Percentiles rank a stretch among this genome's conserved stretches.
These are phyloP conservation scores for Scaptomyza pallida DNA, from an alignment of 1,140 invertebrate genomes.

Conservation along the genomic window DNA sequence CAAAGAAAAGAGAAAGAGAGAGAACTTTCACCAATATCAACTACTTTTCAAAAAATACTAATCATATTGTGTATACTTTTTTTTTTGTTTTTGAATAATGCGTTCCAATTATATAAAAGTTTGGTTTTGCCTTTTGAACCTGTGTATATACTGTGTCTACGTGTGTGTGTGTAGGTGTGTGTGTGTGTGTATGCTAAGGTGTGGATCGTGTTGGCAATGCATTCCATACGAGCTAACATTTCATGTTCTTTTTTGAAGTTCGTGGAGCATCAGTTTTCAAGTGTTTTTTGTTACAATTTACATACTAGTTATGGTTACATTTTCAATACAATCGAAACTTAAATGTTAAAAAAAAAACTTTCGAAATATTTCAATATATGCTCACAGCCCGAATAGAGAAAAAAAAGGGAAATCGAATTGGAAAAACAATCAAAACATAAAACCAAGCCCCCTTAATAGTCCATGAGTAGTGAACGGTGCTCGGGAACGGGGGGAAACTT, in stretches of 20 bases:
- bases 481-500: constrained; percentile 19
- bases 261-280: not conserved
- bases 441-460: not conserved
- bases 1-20: not conserved
- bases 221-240: not conserved
- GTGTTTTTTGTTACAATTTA: not conserved
- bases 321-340: too few species aligned
- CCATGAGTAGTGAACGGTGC: not conserved
- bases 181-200: not conserved
- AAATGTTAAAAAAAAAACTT: not conserved
- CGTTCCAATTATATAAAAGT: constrained; percentile 31
- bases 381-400: constrained; percentile 24
- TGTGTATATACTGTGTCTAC: constrained; percentile 9
- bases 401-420: not conserved
- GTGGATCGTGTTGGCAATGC: not conserved
- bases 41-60: constrained; percentile 12
- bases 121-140: constrained; percentile 13
- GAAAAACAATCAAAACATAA: constrained; percentile 2
- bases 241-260: too few species aligned
- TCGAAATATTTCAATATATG: constrained; percentile 7
- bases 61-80: constrained; percentile 49
- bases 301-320: not conserved
- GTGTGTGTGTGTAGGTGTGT: constrained; percentile 13
- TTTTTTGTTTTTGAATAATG: constrained; percentile 30
- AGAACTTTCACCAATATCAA: constrained; percentile 33